phyloP scores from a whole-genome alignment of 2,113 vertebrate genomes.

The Semnornis frantzii region DNA sequence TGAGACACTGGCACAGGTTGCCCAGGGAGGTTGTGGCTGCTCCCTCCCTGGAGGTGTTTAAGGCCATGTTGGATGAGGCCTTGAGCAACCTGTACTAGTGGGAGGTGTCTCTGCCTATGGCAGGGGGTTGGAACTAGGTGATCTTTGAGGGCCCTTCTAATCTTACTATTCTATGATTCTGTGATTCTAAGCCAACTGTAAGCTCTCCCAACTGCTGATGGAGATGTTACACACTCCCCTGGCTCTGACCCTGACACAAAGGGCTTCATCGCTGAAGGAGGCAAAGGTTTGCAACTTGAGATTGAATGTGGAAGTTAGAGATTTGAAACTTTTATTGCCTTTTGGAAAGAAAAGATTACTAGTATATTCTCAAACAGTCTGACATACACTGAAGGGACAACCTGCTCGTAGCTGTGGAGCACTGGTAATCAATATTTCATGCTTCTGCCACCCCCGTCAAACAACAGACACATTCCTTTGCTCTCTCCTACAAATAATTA shows the following conservation, averaged over 20 bases:
- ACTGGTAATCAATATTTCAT: slow-evolving; percentile 4
- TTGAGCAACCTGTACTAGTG: no score
- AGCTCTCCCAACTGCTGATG: not conserved
- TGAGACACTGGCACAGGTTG: no score
- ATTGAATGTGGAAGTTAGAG: not conserved
- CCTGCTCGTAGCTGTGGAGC: not conserved
- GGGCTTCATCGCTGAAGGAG: not conserved
- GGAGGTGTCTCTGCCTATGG: no score
- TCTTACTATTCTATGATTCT: no score
- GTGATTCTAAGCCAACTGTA: no score
- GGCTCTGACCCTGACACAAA: not conserved
- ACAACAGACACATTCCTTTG: not conserved
- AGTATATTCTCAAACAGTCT: not conserved
- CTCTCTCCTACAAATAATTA: not conserved
- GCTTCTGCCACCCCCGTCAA: not conserved
- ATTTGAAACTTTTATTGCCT: not conserved
- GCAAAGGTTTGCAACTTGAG: not conserved
- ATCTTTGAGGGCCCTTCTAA: no score
- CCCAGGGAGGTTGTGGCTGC: no score
- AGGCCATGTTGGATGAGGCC: no score
- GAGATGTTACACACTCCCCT: not conserved
- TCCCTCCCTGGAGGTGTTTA: no score
- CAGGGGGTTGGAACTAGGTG: no score
- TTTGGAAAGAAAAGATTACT: not conserved
- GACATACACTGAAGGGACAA: not conserved